Evolutionary conservation across 2,797 vertebrate genomes (phyloP).

Genomic region (Ctenopoma kingsleyae): DNA sequence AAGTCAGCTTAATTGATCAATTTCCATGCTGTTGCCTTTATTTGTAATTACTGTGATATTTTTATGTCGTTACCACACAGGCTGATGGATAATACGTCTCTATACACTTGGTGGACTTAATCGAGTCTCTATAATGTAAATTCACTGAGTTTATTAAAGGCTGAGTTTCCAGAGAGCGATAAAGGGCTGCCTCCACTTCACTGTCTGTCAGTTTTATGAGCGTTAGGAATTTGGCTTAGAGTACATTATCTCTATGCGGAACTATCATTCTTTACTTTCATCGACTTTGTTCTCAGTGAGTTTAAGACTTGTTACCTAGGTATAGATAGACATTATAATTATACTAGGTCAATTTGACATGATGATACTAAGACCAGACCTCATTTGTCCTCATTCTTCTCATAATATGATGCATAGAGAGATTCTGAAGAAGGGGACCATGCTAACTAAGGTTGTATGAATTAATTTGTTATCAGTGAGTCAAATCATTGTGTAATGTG

Average conservation of each 20-base stretch:
- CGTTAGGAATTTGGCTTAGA: slow-evolving; percentile 12
- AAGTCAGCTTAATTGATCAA: slow-evolving; percentile 72
- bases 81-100: slow-evolving; percentile 65
- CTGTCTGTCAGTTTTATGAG: slow-evolving; percentile 35
- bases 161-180: slow-evolving; percentile 38
- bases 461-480: too few species aligned
- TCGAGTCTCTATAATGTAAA: slow-evolving; percentile 61
- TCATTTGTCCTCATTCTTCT: too few species aligned
- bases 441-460: too few species aligned
- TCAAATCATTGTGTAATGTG: too few species aligned
- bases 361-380: too few species aligned
- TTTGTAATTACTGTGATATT: slow-evolving; percentile 76
- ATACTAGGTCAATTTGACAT: too few species aligned
- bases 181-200: slow-evolving; percentile 34
- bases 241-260: slow-evolving; percentile 15
- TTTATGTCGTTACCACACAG: slow-evolving; percentile 63
- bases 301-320: too few species aligned
- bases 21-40: slow-evolving; percentile 65
- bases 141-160: slow-evolving; percentile 54
- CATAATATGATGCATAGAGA: too few species aligned
- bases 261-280: slow-evolving; percentile 10
- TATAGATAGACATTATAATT: too few species aligned
- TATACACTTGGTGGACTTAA: slow-evolving; percentile 58
- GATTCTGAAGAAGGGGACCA: too few species aligned
- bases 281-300: slow-evolving; percentile 2